phyloP scores from a whole-genome alignment of 2,113 vertebrate species.

The Rhinolophus sinicus region DNA sequence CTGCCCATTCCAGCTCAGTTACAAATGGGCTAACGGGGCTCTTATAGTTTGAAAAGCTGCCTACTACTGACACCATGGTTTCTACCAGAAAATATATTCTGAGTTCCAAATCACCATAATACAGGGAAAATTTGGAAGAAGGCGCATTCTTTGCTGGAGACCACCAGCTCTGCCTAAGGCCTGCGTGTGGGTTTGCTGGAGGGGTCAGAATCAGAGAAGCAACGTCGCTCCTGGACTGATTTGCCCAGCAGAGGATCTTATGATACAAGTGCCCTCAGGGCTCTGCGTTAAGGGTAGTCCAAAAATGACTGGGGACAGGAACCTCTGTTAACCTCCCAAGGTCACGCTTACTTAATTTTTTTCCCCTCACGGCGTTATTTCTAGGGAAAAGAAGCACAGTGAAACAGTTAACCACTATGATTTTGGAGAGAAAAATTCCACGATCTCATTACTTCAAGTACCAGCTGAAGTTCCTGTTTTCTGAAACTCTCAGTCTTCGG shows the following conservation, averaged over 20 bases:
- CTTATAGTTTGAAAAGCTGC: not conserved
- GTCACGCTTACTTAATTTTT: not conserved
- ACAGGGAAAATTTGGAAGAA: not conserved
- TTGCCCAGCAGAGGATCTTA: not conserved
- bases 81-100: not conserved
- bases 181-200: not conserved
- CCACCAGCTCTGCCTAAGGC: too few species aligned
- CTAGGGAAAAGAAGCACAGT: constrained; percentile 81
- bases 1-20: not conserved
- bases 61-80: not conserved
- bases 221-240: not conserved
- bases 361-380: constrained; percentile 76
- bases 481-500: constrained; percentile 70
- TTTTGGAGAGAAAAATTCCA: constrained; percentile 80
- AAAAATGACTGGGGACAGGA: not conserved
- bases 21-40: not conserved
- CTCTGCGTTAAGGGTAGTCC: too few species aligned
- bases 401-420: constrained; percentile 83
- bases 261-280: not conserved
- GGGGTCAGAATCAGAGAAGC: not conserved
- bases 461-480: constrained; percentile 79
- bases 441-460: constrained; percentile 80
- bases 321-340: not conserved
- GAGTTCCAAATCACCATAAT: not conserved
- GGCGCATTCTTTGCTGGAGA: not conserved